phyloP scores from a whole-genome alignment of 2,888 invertebrate genomes.

The Liodrosophila aerea region DNA sequence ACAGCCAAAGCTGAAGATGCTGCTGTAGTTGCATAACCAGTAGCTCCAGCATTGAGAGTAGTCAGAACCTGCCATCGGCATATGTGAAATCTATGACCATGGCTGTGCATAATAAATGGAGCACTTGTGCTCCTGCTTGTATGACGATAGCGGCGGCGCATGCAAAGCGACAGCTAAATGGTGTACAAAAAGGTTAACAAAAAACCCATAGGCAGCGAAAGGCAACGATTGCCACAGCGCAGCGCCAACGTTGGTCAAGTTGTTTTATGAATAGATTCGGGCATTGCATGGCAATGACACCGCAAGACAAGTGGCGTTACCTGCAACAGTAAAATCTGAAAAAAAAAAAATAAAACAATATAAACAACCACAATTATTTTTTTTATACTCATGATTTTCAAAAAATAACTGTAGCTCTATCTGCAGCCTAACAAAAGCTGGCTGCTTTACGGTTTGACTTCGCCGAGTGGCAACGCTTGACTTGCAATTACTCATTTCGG shows the following conservation, averaged over 20 bases:
- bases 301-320: slow-evolving; percentile 64
- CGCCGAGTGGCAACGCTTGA: neutral
- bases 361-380: too few relatives aligned
- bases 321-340: slow-evolving; percentile 18
- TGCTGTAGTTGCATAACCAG: slow-evolving; percentile 57
- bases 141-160: slow-evolving; percentile 41
- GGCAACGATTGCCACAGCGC: slow-evolving; percentile 16
- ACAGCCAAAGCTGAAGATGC: slow-evolving; percentile 34
- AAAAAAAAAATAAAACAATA: slow-evolving; percentile 15
- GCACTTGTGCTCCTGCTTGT: slow-evolving; percentile 46
- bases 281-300: slow-evolving; percentile 8
- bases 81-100: slow-evolving; percentile 69
- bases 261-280: slow-evolving; percentile 24
- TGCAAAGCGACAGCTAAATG: slow-evolving; percentile 64
- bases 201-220: slow-evolving; percentile 45
- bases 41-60: slow-evolving; percentile 36
- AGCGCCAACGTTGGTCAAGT: slow-evolving; percentile 31
- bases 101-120: slow-evolving; percentile 71
- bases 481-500: too few relatives aligned
- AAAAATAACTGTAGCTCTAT: slow-evolving; percentile 8
- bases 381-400: too few relatives aligned
- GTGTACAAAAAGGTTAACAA: slow-evolving; percentile 48
- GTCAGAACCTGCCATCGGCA: slow-evolving; percentile 68
- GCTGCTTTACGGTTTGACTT: slow-evolving; percentile 11
- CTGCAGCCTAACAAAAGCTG: slow-evolving; percentile 15